Base-by-base conservation (phyloP, 2,113 vertebrate genomes). In the Microcebus murinus region DNA sequence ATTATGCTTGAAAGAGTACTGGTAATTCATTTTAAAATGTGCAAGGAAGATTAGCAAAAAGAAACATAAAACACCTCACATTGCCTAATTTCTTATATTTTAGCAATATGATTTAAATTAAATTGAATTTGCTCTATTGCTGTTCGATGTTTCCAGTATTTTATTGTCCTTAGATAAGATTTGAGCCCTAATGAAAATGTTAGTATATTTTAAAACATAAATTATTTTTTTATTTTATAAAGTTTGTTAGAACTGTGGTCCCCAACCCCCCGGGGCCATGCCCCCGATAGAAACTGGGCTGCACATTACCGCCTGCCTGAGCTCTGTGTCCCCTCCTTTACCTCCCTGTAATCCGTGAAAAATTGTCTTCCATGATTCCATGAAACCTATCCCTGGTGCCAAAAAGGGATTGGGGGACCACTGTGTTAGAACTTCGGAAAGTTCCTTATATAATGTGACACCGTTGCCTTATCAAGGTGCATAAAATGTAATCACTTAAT, bases 1-100 rank as follows among this genome's bases (percentile, higher is more conserved):
- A 88, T 89, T 91, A 79, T 90, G 36, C 18, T 91, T 95, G 95
- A 63, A 96, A 86, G 36, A 93, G 36, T 67, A 83, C 4, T 63
- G 31, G 6, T 90, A 93, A 91, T 88, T 74, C 34, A 61, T 83
- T 94, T 88, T 80, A 80, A 95, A 91, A 83, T 0, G 95, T 21
- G 39, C 12, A 82, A 95, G 55, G n/a, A 61, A 83, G n/a, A 82
- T 86, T 94, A 79, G 20, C 8, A 27, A 55, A 67, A 90, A 70
- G 8, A 80, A 94, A 71, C 1, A 68, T 4, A 23, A 85, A 90
- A 74, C 7, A 63, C 21, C 10, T 48, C 25, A 45, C 29, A 67
- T 88, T 57, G 63, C 18, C 17, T 63, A 91, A 85, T 68, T 91
- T 95, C 39, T 48, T 79, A 74, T 14, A 36, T 36, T 52, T 94